Evolutionary conservation across 2,797 vertebrate genomes (phyloP).

Genomic region (Diglossa cyanea): DNA sequence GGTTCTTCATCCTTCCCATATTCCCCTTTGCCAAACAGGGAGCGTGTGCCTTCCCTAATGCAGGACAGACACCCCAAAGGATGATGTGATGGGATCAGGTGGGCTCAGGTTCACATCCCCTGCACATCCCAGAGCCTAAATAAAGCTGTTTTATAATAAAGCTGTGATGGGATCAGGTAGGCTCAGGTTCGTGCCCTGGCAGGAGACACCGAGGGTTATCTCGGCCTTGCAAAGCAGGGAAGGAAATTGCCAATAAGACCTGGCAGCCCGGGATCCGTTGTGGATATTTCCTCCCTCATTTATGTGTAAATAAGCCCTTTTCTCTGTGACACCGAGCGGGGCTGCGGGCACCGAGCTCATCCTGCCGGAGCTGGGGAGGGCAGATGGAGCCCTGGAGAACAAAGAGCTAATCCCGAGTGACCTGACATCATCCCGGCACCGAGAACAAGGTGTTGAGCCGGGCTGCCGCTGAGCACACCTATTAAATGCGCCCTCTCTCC

Average conservation of each 20-base stretch:
- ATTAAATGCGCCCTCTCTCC: not conserved
- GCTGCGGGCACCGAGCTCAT: not conserved
- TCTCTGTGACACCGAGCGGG: not conserved
- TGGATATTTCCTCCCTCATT: not conserved
- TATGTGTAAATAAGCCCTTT: constrained; percentile 39
- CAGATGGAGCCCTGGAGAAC: not conserved
- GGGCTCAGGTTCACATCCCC: not conserved
- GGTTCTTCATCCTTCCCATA: not conserved
- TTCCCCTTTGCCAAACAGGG: rapidly evolving
- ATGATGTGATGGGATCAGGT: too few relatives aligned
- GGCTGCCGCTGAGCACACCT: not conserved
- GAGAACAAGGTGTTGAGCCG: not conserved
- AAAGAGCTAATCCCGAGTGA: not conserved
- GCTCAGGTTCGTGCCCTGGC: too few relatives aligned
- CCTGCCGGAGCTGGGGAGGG: rapidly evolving
- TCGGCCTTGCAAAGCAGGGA: not conserved
- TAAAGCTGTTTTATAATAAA: not conserved
- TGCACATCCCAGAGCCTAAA: not conserved
- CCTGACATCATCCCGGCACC: not conserved
- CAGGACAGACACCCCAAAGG: not conserved
- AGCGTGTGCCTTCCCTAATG: rapidly evolving
- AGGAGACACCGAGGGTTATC: not conserved
- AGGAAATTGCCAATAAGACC: not conserved
- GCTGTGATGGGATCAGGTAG: rapidly evolving
- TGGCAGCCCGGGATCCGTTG: not conserved